Evolutionary conservation across 2,888 invertebrate species (phyloP).

Genomic region (Salticus scenicus): DNA sequence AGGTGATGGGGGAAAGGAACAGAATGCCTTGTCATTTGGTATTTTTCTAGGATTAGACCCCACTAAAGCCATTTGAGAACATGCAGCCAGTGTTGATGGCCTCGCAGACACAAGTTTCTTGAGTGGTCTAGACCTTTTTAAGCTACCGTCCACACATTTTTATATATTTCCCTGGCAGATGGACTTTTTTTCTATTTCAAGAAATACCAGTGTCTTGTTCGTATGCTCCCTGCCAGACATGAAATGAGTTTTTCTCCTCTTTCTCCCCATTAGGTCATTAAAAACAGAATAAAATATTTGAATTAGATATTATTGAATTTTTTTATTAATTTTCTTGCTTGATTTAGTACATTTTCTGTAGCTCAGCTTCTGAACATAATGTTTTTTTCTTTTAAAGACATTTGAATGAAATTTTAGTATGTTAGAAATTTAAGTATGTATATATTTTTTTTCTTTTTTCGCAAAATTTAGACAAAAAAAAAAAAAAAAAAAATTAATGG

Average conservation of each 20-base stretch:
- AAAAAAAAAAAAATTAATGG: no score
- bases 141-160: constrained; percentile 28
- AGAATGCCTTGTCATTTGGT: constrained; percentile 67
- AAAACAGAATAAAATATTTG: constrained; percentile 21
- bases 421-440: no score
- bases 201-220: constrained; percentile 18
- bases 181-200: constrained; percentile 32
- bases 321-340: background rate
- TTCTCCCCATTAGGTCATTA: background rate
- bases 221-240: background rate
- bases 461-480: no score
- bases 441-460: no score
- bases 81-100: constrained; percentile 64
- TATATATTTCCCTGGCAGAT: constrained; percentile 53
- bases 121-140: constrained; percentile 37
- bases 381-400: no score
- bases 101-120: constrained; percentile 59
- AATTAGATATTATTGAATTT: constrained; percentile 28
- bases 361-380: no score
- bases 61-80: constrained; percentile 54
- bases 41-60: constrained; percentile 64
- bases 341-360: background rate
- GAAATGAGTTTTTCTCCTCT: constrained; percentile 40
- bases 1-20: constrained; percentile 15
- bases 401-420: no score